A percentile compares a stretch with the other conserved stretches of the same genome.
Conservation (phyloP, 2,113 vertebrate species). For the Arizona elegans region DNA sequence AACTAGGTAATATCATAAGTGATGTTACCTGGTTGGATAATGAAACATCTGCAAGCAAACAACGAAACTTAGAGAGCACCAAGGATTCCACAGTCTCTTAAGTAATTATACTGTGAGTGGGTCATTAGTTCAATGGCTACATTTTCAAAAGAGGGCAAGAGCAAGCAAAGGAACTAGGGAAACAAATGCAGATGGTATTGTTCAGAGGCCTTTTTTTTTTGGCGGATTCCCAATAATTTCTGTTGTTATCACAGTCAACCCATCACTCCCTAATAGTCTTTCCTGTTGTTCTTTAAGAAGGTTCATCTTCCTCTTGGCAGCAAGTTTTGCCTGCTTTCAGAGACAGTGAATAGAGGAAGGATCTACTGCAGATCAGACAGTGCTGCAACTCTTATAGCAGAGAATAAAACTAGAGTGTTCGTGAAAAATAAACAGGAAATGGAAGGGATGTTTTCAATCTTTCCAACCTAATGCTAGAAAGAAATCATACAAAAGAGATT, state of each 20-base stretch:
- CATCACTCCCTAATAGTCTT: not conserved
- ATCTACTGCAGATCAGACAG: not conserved
- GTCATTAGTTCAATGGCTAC: not conserved
- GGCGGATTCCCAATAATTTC: not conserved
- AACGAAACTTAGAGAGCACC: not conserved
- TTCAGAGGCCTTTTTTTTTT: not conserved
- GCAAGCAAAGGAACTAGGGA: slow-evolving; percentile 17
- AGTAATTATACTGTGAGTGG: not conserved
- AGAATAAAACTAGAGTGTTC: not conserved
- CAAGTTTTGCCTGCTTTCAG: not conserved
- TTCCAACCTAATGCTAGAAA: not conserved
- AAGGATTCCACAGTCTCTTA: not conserved
- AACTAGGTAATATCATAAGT: not conserved
- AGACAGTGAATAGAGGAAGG: not conserved
- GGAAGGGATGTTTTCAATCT: not conserved
- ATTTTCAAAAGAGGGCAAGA: not conserved
- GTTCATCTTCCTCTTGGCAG: not conserved
- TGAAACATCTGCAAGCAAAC: not conserved
- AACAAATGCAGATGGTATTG: not conserved
- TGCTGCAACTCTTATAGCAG: not conserved
- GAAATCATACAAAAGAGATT: not conserved
- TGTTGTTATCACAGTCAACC: not conserved
- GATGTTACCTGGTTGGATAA: not conserved
- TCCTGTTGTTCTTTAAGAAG: not conserved
- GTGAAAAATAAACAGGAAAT: not conserved